phyloP scores from a whole-genome alignment of 1,140 invertebrate genomes.

The Eriosoma lanigerum region DNA sequence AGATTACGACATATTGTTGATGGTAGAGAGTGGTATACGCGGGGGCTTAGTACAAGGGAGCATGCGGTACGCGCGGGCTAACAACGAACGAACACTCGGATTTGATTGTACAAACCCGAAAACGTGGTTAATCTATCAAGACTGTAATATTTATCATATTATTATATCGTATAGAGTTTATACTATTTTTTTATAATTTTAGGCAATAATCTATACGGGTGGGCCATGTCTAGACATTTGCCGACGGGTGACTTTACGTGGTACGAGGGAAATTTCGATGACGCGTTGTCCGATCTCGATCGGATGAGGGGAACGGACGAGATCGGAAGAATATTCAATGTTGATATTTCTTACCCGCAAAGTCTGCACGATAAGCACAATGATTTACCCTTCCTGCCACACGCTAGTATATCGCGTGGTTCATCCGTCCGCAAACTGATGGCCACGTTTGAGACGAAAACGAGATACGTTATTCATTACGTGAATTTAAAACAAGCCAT shows the following conservation, averaged over 20 bases:
- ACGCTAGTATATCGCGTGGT: conserved; percentile 50
- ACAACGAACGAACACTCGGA: neutral
- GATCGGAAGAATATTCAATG: conserved; percentile 56
- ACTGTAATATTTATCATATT: too few relatives aligned
- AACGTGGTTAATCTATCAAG: too few relatives aligned
- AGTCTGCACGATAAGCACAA: conserved; percentile 56
- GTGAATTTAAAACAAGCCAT: conserved; percentile 60
- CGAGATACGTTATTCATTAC: conserved; percentile 62
- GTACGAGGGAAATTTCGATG: neutral
- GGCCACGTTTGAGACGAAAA: conserved; percentile 56
- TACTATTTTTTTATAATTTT: neutral
- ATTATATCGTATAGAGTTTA: neutral
- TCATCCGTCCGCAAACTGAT: conserved; percentile 56
- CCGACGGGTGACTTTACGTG: neutral
- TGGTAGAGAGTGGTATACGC: neutral
- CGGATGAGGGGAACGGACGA: neutral
- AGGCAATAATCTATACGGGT: neutral
- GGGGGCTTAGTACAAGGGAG: neutral
- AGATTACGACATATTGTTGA: neutral
- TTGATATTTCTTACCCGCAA: conserved; percentile 54
- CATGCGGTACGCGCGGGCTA: neutral
- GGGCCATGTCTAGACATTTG: neutral
- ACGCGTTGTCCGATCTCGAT: neutral
- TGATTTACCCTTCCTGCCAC: conserved; percentile 59
- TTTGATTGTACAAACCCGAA: neutral